Base-by-base conservation (phyloP, 2,797 vertebrate species). In the Sebastes jordani region DNA sequence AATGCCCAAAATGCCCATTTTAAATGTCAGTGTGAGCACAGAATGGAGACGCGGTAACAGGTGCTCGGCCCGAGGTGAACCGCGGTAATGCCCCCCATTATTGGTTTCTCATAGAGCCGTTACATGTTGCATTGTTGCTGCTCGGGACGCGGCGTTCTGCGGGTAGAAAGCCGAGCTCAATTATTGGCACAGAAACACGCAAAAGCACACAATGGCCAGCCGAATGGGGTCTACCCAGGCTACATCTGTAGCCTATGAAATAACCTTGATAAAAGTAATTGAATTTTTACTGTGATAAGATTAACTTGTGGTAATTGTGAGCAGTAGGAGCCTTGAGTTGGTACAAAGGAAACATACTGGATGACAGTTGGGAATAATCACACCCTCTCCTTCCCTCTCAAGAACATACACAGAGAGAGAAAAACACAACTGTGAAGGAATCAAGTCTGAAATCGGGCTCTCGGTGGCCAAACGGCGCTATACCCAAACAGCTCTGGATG, bases 241-340 rank as follows among this genome's bases (percentile, higher is more conserved):
- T 94, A 92, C 96, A 95, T 95, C 93, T 96, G 91, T 93, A 94
- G 94, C 94, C 95, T 93, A 93, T 95, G 93, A 95, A 97, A 97
- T 97, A 97, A 97, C 97, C 97, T 97, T 96, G 97, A 98, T 98
- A 98, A 97, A 97, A 97, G 96, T 97, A 97, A 98, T 98, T 97
- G 97, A 98, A 98, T 98, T 98, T 97, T 94, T 42, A 91, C 95
- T 95, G 93, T 95, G 97, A 98, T 98, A 97, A 98, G 97, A 98
- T 98, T 97, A 98, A 97, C 95, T 95, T 95, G 95, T 94, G 93
- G 96, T 97, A 97, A 98, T 97, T 97, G 96, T 97, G 94, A 95
- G 95, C 94, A 92, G 93, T 92, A 92, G 95, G 94, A 95, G 94
- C 94, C 79, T 88, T 96, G 94, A 95, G 93, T 94, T 91, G 78